Percentiles rank a stretch among this genome's conserved stretches.
Conservation (phyloP, 2,113 vertebrate species). For the Leptobrachium ailaonicum region DNA sequence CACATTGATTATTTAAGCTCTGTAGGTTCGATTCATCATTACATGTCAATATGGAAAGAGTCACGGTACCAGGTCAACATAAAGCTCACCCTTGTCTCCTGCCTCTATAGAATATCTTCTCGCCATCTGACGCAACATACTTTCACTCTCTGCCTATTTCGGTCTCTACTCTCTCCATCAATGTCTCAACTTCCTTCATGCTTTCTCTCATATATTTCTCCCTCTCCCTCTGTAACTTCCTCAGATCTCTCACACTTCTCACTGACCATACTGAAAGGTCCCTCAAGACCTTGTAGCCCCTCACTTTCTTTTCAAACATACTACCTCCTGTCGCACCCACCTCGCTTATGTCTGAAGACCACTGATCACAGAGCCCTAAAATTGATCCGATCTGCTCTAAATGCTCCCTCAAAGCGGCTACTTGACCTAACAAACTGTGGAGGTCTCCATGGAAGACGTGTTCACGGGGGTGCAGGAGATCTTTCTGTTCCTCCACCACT, state of each 20-base stretch:
- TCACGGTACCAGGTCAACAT: too few relatives aligned
- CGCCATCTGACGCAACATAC: too few relatives aligned
- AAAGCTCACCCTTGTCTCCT: too few relatives aligned
- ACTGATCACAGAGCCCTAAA: constrained; percentile 9
- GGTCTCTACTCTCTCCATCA: neutral
- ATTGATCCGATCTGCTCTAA: constrained; percentile 12
- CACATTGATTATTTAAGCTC: too few relatives aligned
- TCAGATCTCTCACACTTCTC: constrained; percentile 13
- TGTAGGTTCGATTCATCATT: too few relatives aligned
- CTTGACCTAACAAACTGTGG: constrained; percentile 8
- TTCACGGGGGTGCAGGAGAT: neutral
- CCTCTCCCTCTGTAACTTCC: constrained; percentile 15
- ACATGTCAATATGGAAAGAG: too few relatives aligned
- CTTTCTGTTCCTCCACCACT: constrained; percentile 15
- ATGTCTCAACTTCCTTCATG: neutral
- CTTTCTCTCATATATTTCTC: neutral
- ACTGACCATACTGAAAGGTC: constrained; percentile 17
- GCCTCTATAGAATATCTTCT: too few relatives aligned
- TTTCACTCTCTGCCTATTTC: neutral
- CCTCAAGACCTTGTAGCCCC: constrained; percentile 22
- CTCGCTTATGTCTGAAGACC: neutral
- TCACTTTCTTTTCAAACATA: constrained; percentile 27
- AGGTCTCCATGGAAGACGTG: constrained; percentile 3
- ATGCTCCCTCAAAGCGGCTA: constrained; percentile 1
- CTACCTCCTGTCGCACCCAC: neutral